Percentiles rank a stretch among this genome's conserved stretches.
Evolutionary conservation across 53 echinoderm and acorn worm genomes (phyloP).

Genomic region (Hippasteria phrygiana): DNA sequence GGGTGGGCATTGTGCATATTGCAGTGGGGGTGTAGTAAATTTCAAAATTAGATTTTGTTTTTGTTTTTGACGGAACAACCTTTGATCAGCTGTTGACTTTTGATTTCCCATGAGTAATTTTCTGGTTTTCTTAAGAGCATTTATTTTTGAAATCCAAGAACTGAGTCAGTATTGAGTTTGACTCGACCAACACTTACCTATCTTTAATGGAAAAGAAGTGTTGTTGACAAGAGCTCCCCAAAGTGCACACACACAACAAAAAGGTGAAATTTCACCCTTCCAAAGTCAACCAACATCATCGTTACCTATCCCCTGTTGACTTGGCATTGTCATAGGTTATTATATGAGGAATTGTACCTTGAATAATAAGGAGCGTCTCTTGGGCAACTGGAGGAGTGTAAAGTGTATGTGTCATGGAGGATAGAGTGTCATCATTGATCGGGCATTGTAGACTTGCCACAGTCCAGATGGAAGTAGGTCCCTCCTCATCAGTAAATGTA

Average conservation of each 20-base stretch:
- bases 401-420: constrained; percentile 28
- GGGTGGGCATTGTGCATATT: neutral
- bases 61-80: too few relatives aligned
- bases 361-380: constrained; percentile 25
- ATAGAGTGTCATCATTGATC: constrained; percentile 40
- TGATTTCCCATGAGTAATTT: too few relatives aligned
- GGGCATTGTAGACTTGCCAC: constrained; percentile 25
- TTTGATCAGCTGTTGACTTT: too few relatives aligned
- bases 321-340: neutral
- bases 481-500: too few relatives aligned
- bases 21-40: neutral
- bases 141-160: too few relatives aligned
- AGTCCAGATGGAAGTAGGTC: constrained; percentile 3
- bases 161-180: too few relatives aligned
- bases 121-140: too few relatives aligned
- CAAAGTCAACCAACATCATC: neutral
- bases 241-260: neutral
- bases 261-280: neutral
- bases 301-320: constrained; percentile 5
- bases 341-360: constrained; percentile 21
- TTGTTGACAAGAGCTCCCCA: neutral
- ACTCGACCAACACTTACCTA: too few relatives aligned
- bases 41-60: too few relatives aligned
- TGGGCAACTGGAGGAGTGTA: constrained; percentile 30
- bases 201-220: too few relatives aligned